Evolutionary conservation across 1,140 invertebrate species (phyloP).

Genomic region (Heterodera carotae): DNA sequence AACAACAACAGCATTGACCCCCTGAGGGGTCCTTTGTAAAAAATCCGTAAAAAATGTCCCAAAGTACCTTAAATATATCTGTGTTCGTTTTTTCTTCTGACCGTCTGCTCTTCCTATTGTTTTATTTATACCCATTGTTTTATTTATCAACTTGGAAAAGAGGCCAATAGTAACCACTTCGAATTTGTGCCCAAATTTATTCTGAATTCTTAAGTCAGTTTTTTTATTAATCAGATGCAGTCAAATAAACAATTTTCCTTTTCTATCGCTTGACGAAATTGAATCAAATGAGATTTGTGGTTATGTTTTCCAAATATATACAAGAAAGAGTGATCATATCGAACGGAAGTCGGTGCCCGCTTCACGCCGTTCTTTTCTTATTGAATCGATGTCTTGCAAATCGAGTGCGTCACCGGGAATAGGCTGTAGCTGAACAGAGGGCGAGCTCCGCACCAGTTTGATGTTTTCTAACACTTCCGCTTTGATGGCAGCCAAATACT

Average conservation of each 20-base stretch:
- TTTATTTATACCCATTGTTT: not conserved
- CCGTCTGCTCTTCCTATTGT: not conserved
- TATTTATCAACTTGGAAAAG: not conserved
- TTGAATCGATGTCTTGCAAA: slow-evolving; percentile 40
- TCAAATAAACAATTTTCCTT: too few relatives aligned
- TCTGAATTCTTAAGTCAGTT: not conserved
- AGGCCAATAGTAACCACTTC: not conserved
- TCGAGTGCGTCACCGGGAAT: slow-evolving; percentile 48
- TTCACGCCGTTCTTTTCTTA: slow-evolving; percentile 13
- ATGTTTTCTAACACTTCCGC: slow-evolving; percentile 59
- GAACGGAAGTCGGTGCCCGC: not conserved
- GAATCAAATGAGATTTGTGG: not conserved
- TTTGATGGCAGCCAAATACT: slow-evolving; percentile 56
- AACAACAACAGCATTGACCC: slow-evolving; percentile 18
- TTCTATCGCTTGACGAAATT: too few relatives aligned
- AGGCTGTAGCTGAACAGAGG: slow-evolving; percentile 62
- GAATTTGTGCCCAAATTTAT: not conserved
- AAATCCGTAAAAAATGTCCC: not conserved
- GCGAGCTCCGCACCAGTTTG: slow-evolving; percentile 47
- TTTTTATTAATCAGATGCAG: too few relatives aligned
- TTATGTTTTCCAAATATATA: not conserved
- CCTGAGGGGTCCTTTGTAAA: not conserved
- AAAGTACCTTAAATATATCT: not conserved
- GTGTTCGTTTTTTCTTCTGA: too few relatives aligned
- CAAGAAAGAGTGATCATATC: slow-evolving; percentile 2